Evolutionary conservation across 1,140 invertebrate genomes (phyloP).

Genomic region (Cataglyphis hispanica): DNA sequence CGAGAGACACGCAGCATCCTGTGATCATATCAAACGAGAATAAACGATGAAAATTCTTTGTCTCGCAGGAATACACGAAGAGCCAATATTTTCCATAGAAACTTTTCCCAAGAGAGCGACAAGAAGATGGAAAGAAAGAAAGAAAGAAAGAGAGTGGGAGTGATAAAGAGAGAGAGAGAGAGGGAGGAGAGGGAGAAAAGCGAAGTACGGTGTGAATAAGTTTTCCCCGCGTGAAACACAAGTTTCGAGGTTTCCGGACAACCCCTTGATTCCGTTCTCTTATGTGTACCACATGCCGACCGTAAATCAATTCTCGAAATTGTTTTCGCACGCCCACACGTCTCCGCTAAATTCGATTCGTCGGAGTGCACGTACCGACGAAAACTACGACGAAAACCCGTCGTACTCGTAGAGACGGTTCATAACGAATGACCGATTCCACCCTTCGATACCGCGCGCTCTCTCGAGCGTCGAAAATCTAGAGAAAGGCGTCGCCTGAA

Average conservation of each 20-base stretch:
- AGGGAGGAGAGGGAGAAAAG: not conserved
- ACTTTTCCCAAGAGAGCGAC: not conserved
- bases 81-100: conserved; percentile 22
- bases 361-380: conserved; percentile 20
- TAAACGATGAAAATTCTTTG: conserved; percentile 12
- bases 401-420: not conserved
- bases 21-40: conserved; percentile 6
- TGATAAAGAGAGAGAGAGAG: not conserved
- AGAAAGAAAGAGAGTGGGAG: not conserved
- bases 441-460: too few relatives aligned
- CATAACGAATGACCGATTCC: conserved; percentile 42
- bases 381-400: conserved; percentile 19
- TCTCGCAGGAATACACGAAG: conserved; percentile 2
- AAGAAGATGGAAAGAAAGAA: not conserved
- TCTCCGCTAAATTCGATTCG: conserved; percentile 27
- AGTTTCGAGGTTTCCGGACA: conserved; percentile 27
- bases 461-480: conserved; percentile 23
- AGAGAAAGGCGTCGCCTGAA: not conserved
- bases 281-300: conserved; percentile 69
- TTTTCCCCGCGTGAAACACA: conserved; percentile 21
- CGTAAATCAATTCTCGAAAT: conserved; percentile 80
- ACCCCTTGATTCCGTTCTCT: conserved; percentile 43
- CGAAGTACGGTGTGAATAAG: conserved; percentile 25
- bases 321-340: conserved; percentile 69
- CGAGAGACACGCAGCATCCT: not conserved